Conservation (phyloP, 2,797 vertebrate genomes). For the Pogoniulus pusillus region DNA sequence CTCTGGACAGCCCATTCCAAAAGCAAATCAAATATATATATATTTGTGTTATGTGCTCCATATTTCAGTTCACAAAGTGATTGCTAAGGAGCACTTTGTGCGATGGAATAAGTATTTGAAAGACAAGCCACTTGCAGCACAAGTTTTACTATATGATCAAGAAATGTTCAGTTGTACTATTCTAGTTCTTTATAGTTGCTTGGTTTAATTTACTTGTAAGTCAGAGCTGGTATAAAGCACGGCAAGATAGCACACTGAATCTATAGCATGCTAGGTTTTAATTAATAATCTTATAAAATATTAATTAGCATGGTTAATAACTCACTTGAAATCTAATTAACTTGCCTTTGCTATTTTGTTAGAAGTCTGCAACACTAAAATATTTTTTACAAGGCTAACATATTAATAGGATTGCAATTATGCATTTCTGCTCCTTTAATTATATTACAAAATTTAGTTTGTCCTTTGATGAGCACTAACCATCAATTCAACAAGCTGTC, state of each 20-base stretch:
- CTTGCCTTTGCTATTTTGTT: conserved; percentile 63
- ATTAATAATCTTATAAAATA: conserved; percentile 78
- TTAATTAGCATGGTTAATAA: conserved; percentile 73
- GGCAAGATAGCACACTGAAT: conserved; percentile 57
- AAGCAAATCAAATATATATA: no score
- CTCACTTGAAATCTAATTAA: conserved; percentile 78
- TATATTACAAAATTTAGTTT: conserved; percentile 63
- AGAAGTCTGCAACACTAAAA: conserved; percentile 58
- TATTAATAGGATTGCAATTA: conserved; percentile 73
- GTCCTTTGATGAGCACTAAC: conserved; percentile 58
- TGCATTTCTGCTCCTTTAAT: conserved; percentile 67
- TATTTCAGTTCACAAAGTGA: conserved; percentile 2
- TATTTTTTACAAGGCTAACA: conserved; percentile 68
- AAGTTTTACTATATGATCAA: conserved; percentile 57
- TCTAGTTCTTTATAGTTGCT: conserved; percentile 53
- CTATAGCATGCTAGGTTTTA: conserved; percentile 66
- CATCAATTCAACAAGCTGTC: conserved; percentile 30
- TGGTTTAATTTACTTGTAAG: conserved; percentile 67
- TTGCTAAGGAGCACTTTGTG: not conserved
- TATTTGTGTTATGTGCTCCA: not conserved
- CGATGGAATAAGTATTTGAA: conserved; percentile 21
- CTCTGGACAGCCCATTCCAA: no score
- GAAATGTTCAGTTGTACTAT: conserved; percentile 49
- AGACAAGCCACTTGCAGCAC: conserved; percentile 30
- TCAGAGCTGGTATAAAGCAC: conserved; percentile 60